phyloP scores from a whole-genome alignment of 2,113 vertebrate genomes.

The Taurulus bubalis region DNA sequence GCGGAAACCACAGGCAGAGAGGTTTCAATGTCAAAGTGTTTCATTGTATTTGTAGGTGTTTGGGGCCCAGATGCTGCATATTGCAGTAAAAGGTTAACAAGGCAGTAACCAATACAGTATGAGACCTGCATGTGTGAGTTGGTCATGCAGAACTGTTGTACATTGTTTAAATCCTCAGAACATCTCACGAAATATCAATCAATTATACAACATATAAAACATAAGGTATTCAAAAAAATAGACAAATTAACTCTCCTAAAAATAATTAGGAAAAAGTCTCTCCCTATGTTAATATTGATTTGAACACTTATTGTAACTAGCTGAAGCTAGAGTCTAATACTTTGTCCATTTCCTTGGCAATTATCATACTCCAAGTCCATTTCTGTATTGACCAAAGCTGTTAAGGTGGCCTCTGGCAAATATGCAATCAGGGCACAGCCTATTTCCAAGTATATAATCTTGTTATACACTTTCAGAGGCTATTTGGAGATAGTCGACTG shows the following conservation, averaged over 20 bases:
- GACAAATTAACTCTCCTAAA: neutral
- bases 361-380: neutral
- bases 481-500: neutral
- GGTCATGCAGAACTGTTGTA: neutral
- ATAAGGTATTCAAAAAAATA: neutral
- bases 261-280: neutral
- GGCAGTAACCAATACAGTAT: neutral
- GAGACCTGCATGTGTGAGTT: neutral
- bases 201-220: neutral
- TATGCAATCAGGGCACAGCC: neutral
- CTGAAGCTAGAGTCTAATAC: neutral
- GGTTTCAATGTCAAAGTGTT: neutral
- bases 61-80: slow-evolving; percentile 15
- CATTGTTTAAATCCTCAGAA: neutral
- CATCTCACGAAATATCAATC: neutral
- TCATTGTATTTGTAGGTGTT: slow-evolving; percentile 22
- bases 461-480: neutral
- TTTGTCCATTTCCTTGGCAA: neutral
- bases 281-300: neutral
- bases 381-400: neutral
- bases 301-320: neutral
- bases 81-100: slow-evolving; percentile 9
- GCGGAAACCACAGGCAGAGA: neutral
- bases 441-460: neutral
- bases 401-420: neutral